Evolutionary conservation across 64 coral and sea anemone genomes (phyloP).

Genomic region (Stichodactyla mertensii): DNA sequence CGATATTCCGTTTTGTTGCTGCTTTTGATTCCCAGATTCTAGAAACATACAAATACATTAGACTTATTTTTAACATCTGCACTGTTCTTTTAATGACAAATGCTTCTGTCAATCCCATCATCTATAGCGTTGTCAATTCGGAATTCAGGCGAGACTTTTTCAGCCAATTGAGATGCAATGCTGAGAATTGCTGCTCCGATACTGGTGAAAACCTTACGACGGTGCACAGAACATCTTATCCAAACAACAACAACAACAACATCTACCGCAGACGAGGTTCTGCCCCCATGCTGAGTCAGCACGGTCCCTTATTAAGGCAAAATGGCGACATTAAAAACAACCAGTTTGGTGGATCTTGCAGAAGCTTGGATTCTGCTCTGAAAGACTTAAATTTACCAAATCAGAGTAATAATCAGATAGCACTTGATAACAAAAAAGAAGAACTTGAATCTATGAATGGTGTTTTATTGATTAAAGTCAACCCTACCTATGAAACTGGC

Average conservation of each 20-base stretch:
- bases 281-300: not conserved
- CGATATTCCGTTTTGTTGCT: constrained; percentile 5
- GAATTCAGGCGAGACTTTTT: constrained; percentile 63
- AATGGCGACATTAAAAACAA: not conserved
- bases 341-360: not conserved
- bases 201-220: constrained; percentile 22
- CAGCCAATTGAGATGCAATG: constrained; percentile 23
- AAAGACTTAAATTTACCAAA: not conserved
- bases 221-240: constrained; percentile 7
- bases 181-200: constrained; percentile 23
- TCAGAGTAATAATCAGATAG: not conserved
- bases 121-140: constrained; percentile 56
- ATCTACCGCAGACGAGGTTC: not conserved
- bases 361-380: not conserved
- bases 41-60: not conserved
- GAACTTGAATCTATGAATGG: not conserved
- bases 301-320: not conserved
- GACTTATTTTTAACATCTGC: constrained; percentile 4
- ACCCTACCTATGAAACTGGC: constrained; percentile 6
- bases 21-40: not conserved
- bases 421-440: not conserved
- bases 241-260: not conserved
- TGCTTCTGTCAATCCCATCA: constrained; percentile 49
- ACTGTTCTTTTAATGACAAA: constrained; percentile 29
- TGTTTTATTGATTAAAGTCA: not conserved